Evolutionary conservation across 2,113 vertebrate genomes (phyloP).

Genomic region (Nesoenas mayeri): DNA sequence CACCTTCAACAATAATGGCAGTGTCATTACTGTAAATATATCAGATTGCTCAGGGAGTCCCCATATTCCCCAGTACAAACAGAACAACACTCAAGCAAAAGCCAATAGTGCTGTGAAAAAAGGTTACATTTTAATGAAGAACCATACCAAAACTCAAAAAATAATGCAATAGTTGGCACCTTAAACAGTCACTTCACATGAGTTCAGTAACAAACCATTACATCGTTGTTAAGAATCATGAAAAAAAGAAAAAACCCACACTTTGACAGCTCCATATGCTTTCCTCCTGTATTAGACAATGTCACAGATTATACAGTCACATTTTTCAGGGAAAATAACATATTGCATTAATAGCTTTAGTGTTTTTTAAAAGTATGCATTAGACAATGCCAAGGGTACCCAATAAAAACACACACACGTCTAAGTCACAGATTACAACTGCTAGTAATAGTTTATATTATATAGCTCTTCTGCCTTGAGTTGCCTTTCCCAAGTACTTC

Average conservation of each 20-base stretch:
- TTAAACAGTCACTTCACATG: neutral
- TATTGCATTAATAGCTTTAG: neutral
- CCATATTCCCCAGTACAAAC: neutral
- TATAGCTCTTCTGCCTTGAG: neutral
- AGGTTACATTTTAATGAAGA: neutral
- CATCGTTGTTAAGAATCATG: neutral
- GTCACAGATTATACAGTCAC: accelerated
- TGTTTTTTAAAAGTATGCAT: neutral
- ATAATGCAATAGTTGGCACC: neutral
- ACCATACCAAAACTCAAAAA: neutral
- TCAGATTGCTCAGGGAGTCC: neutral
- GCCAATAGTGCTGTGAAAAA: neutral
- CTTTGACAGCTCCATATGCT: neutral
- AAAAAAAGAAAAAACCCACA: neutral
- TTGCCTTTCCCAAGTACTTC: neutral
- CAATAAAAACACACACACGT: neutral
- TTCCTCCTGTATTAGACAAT: neutral
- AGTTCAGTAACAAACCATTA: neutral
- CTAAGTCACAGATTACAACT: neutral
- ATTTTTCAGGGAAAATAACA: neutral
- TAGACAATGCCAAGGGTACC: neutral
- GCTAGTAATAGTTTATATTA: neutral
- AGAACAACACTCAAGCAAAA: neutral
- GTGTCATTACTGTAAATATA: neutral
- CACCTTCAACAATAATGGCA: neutral